Conservation (phyloP, 2,888 invertebrate species). For the Portevinia maculata region DNA sequence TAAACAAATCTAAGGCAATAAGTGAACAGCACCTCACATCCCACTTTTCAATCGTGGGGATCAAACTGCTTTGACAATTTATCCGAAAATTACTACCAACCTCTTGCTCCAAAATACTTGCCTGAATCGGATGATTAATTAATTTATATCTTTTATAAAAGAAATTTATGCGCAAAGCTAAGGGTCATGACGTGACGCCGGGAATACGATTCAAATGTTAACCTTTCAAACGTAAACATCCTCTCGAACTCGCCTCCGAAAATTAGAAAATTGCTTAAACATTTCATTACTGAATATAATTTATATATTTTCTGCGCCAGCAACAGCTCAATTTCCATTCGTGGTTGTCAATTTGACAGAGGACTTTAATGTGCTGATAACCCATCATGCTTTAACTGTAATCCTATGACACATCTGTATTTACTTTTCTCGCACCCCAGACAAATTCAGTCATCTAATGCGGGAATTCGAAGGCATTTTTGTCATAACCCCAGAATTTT, state of each 20-base stretch:
- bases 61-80: too few relatives aligned
- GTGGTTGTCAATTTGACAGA: conserved; percentile 35
- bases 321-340: conserved; percentile 49
- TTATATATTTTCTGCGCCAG: not conserved
- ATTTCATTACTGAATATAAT: not conserved
- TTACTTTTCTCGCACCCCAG: conserved; percentile 14
- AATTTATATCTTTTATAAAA: not conserved
- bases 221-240: not conserved
- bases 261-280: conserved; percentile 18
- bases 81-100: not conserved
- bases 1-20: too few relatives aligned
- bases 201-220: not conserved
- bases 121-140: not conserved
- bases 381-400: conserved; percentile 43
- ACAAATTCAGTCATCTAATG: conserved; percentile 19
- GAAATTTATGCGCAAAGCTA: not conserved
- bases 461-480: conserved; percentile 52
- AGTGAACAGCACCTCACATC: too few relatives aligned
- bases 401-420: conserved; percentile 35
- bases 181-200: not conserved
- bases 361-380: conserved; percentile 47
- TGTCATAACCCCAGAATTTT: conserved; percentile 56
- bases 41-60: too few relatives aligned
- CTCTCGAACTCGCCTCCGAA: conserved; percentile 1
- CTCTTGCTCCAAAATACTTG: not conserved